phyloP scores from a whole-genome alignment of 2,113 vertebrate species.

The Buteo buteo region DNA sequence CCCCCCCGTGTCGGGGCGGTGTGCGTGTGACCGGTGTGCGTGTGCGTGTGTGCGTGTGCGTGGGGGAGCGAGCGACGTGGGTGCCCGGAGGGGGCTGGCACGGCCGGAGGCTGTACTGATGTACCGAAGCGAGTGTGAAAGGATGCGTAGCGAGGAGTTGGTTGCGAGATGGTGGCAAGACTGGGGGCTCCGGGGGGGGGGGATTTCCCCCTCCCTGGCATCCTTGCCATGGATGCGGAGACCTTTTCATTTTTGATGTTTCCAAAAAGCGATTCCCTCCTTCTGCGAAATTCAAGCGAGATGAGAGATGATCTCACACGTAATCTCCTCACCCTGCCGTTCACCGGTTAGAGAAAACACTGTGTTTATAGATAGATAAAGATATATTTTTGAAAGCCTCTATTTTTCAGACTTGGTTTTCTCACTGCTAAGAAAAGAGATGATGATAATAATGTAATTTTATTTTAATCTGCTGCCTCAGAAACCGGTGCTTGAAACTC shows the following conservation, averaged over 20 bases:
- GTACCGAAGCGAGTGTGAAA: not conserved
- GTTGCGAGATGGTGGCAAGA: not conserved
- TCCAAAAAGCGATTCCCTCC: conserved; percentile 58
- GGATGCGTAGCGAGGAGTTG: not conserved
- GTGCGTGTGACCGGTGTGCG: not conserved
- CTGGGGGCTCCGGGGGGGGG: not conserved
- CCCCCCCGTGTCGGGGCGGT: not conserved
- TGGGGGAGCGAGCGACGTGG: not conserved
- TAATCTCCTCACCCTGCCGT: conserved; percentile 46
- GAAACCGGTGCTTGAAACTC: conserved; percentile 35
- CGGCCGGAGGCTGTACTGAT: not conserved
- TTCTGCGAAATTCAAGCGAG: conserved; percentile 64
- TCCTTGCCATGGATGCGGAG: not conserved
- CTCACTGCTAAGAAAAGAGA: conserved; percentile 56
- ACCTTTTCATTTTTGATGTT: conserved; percentile 16
- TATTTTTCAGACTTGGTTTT: conserved; percentile 70
- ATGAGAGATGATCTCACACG: conserved; percentile 1
- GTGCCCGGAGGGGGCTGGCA: not conserved
- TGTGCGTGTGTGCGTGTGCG: not conserved
- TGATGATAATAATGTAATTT: conserved; percentile 53
- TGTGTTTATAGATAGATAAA: conserved; percentile 73
- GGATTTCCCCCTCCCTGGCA: fast-evolving
- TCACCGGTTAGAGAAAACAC: conserved; percentile 64
- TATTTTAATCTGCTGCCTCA: conserved; percentile 55
- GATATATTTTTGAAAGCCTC: conserved; percentile 71